These are phyloP conservation scores for Drosophila multiciliata DNA, from an alignment of 2,888 invertebrate genomes.

Conservation along the genomic window DNA sequence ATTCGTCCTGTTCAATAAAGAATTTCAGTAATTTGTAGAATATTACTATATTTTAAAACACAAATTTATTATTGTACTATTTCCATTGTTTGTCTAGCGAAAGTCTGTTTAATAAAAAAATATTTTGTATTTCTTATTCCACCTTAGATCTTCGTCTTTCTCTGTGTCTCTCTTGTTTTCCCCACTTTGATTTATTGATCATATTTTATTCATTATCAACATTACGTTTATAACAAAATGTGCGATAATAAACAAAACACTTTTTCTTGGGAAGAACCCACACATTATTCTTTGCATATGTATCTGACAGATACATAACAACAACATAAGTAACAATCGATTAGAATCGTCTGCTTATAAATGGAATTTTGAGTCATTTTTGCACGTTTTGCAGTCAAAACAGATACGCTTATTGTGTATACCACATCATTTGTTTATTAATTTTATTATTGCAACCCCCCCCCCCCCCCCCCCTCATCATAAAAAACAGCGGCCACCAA, in stretches of 20 bases:
- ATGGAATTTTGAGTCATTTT: conserved; percentile 45
- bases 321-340: conserved; percentile 21
- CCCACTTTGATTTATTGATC: conserved; percentile 13
- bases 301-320: conserved; percentile 39
- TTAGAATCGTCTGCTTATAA: conserved; percentile 28
- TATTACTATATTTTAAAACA: neutral
- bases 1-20: neutral
- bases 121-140: conserved; percentile 1
- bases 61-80: neutral
- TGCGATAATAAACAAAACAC: conserved; percentile 23
- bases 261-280: conserved; percentile 23
- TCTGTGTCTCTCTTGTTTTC: neutral
- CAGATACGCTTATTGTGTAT: conserved; percentile 20
- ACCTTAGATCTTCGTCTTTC: neutral
- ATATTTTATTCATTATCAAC: conserved; percentile 24
- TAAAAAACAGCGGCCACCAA: conserved; percentile 59
- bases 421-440: conserved; percentile 61
- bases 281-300: conserved; percentile 27
- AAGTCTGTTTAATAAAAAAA: neutral
- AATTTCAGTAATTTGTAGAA: neutral
- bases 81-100: neutral
- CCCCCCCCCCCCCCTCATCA: neutral
- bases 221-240: conserved; percentile 23
- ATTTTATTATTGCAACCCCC: conserved; percentile 35
- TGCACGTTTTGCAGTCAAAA: conserved; percentile 50